Evolutionary conservation across 2,797 vertebrate species (phyloP), one percentile per base, ranked within the genome.

Genomic region (Varecia variegata): DNA sequence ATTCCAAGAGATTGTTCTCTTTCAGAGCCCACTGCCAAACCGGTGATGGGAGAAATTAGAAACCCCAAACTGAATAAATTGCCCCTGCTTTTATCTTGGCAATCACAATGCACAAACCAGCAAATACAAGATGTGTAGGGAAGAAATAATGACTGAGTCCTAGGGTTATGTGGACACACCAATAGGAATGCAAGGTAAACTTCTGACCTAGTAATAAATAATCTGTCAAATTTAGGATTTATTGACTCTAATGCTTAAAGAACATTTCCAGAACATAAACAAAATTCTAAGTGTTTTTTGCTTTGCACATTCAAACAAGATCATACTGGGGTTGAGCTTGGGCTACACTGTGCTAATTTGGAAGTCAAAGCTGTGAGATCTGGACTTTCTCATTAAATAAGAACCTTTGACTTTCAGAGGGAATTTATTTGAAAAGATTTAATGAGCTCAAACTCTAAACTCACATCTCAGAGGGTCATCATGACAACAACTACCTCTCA

Each of bases 31-130:
- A 1, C 85, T 98, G 97, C 97, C 98, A 98, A 97, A 92, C 11
- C 77, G 43, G 93, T 94, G 97, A 96, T 93, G 95, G 96, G 87
- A 93, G 89, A 98, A 98, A 97, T 95, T 98, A 96, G 96, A 97
- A 98, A 95, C 76, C 27, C 89, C 84, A 95, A 96, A 95, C 74
- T 92, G 93, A 97, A 98, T 97, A 96, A 97, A 95, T 97, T 94
- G 67, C 83, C 58, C 90, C 10, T 88, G 65, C 84, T 96, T 95
- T 87, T 82, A 97, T 95, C 94, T 74, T 86, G 6, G 40, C 58
- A 81, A 96, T 97, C 90, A 74, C 89, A 95, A 89, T 89, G 18
- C 50, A 85, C 95, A 58, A 93, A 62, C 3, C 38, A 85, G 40
- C 40, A 74, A 81, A 87, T 32, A 54, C 13, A 17, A 92, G 43